Percentiles rank a stretch among this genome's conserved stretches.
Conservation (phyloP, 2,888 invertebrate species). For the Xestia c-nigrum region DNA sequence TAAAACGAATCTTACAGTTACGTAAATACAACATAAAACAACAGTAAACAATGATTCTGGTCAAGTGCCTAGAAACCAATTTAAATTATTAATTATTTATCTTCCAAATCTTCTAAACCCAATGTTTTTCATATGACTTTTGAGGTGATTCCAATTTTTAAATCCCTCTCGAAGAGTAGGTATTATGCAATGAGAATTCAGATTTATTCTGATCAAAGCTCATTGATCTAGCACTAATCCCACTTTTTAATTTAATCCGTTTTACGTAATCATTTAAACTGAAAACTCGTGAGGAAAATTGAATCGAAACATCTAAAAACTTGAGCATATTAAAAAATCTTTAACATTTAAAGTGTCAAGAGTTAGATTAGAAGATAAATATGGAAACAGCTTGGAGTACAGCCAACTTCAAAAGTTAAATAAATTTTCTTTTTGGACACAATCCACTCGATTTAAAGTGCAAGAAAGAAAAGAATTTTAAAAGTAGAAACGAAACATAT, state of each 20-base stretch:
- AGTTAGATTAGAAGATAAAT: conserved; percentile 78
- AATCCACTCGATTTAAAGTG: conserved; percentile 62
- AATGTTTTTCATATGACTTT: conserved; percentile 33
- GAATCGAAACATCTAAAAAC: conserved; percentile 34
- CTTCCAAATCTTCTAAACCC: conserved; percentile 15
- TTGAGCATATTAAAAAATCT: conserved; percentile 44
- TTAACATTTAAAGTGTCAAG: conserved; percentile 49
- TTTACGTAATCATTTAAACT: conserved; percentile 4
- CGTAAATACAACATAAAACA: conserved; percentile 34
- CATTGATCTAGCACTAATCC: conserved; percentile 10
- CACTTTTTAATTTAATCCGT: conserved; percentile 7
- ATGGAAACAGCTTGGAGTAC: conserved; percentile 80
- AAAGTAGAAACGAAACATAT: conserved; percentile 22
- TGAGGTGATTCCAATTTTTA: conserved; percentile 26
- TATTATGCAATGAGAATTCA: conserved; percentile 22
- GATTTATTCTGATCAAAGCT: conserved; percentile 26
- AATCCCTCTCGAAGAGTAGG: not conserved
- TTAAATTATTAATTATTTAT: too few relatives aligned
- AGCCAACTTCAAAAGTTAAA: conserved; percentile 78
- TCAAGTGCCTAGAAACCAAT: conserved; percentile 41
- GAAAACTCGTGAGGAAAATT: conserved; percentile 11
- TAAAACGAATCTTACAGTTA: conserved; percentile 23
- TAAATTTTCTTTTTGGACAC: conserved; percentile 74
- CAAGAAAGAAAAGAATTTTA: conserved; percentile 38
- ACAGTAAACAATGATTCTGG: conserved; percentile 33